Evolutionary conservation across 2,113 vertebrate species (phyloP), one percentile per base, ranked within the genome.

Genomic region (Atherinomorus stipes): DNA sequence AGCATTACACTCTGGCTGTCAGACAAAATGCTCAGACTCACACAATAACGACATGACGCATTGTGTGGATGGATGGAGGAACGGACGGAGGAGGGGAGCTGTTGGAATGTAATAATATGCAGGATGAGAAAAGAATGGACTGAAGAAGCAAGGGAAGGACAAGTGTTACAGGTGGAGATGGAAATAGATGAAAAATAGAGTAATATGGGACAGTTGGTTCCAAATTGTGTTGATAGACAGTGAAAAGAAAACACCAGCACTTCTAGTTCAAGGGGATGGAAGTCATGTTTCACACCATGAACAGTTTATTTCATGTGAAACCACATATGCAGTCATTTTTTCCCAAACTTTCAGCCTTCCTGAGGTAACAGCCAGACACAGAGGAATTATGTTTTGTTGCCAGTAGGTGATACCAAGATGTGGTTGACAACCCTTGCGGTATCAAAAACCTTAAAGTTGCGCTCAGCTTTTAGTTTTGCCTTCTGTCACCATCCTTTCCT

Each of bases 301-400:
- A 74, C 60, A 66, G 68, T 38, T 22, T 51, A 65, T 56, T 67
- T 40, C 69, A 69, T 72, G 66, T 86, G 83, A 78, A 67, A 58
- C 81, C 81, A 83, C 81, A 91, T 89, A 83, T 90, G 90, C 88
- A 91, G 90, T 73, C 85, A 80, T 90, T 92, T 91, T 90, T 34
- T 21, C 26, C 19, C 76, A 88, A 90, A 89, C 78, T 77, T 71
- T 76, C 62, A 54, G 80, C 80, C 67, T 89, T 85, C 77, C 75
- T 71, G 67, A 84, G 81, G 76, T 84, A 74, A 85, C 87, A 89
- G 88, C 83, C 84, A 90, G 78, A 79, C 81, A 68, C 64, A 58
- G 76, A 49, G 52, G 74, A 78, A 58, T 69, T 66, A 37, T 40
- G 61, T 75, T 84, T 80, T 74, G 82, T 76, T 91, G 85, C 78